These are phyloP conservation scores for Ditylenchus weischeri DNA, from an alignment of 2,888 invertebrate genomes.

Conservation along the genomic window DNA sequence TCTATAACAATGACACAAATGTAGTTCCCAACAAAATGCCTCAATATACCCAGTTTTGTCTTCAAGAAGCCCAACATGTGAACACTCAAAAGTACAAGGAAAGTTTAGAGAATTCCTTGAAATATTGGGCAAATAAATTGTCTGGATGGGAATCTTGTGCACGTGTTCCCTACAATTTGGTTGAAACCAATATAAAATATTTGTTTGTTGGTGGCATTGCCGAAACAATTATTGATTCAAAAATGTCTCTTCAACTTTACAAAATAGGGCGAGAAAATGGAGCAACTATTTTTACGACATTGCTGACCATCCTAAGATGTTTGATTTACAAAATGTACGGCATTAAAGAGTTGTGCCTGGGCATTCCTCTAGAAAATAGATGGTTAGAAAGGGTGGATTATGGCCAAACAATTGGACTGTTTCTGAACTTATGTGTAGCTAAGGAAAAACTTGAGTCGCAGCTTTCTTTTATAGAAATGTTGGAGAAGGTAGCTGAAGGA, in stretches of 20 bases:
- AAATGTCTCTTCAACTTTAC: neutral
- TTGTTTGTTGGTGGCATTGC: neutral
- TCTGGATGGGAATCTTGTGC: conserved; percentile 1
- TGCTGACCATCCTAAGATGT: neutral
- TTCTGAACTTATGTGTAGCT: conserved; percentile 20
- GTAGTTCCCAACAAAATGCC: neutral
- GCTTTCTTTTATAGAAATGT: neutral
- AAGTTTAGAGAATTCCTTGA: neutral
- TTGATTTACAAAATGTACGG: conserved; percentile 10
- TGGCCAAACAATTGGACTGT: conserved; percentile 23
- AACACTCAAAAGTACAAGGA: neutral
- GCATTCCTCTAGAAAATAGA: conserved; percentile 3
- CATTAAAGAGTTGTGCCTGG: conserved; percentile 1
- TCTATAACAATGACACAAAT: neutral
- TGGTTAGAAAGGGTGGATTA: conserved; percentile 7
- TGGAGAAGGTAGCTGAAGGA: neutral
- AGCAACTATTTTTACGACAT: conserved; percentile 1
- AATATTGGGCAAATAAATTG: conserved; percentile 17
- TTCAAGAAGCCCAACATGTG: conserved; percentile 2
- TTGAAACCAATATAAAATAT: neutral
- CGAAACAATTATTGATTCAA: neutral
- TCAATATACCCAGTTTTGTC: conserved; percentile 23
- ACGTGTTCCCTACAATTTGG: neutral
- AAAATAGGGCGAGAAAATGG: neutral
- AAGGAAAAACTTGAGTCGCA: neutral